phyloP scores from a whole-genome alignment of 2,113 vertebrate species.

The Chamaea fasciata region DNA sequence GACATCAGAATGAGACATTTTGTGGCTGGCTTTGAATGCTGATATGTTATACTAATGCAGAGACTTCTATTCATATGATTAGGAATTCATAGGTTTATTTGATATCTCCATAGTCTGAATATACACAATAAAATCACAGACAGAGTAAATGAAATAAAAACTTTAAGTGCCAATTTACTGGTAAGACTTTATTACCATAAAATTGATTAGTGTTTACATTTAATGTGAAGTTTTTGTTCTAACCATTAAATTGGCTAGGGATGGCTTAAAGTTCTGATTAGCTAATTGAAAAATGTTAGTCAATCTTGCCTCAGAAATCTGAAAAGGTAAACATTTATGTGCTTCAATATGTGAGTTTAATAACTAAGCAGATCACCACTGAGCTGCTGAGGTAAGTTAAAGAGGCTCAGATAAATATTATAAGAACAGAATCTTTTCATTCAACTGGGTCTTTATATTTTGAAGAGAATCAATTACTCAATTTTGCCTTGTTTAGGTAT shows the following conservation, averaged over 20 bases:
- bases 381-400: neutral
- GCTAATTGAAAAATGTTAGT: neutral
- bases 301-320: neutral
- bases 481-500: neutral
- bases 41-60: neutral
- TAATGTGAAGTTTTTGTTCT: slow-evolving; percentile 6
- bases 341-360: neutral
- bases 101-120: neutral
- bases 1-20: neutral
- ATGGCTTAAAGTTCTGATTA: slow-evolving; percentile 23
- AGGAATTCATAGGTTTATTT: slow-evolving; percentile 29
- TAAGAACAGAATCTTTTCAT: neutral
- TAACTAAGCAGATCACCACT: neutral
- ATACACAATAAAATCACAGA: slow-evolving; percentile 12
- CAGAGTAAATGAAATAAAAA: slow-evolving; percentile 3
- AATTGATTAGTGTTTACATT: slow-evolving; percentile 25
- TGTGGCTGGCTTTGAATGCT: neutral
- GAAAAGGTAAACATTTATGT: neutral
- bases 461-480: neutral
- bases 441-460: neutral
- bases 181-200: neutral
- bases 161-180: neutral
- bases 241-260: neutral
- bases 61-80: neutral
- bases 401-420: neutral